Conservation (phyloP, 2,797 vertebrate species). For the Oryzias dopingdopingensis region DNA sequence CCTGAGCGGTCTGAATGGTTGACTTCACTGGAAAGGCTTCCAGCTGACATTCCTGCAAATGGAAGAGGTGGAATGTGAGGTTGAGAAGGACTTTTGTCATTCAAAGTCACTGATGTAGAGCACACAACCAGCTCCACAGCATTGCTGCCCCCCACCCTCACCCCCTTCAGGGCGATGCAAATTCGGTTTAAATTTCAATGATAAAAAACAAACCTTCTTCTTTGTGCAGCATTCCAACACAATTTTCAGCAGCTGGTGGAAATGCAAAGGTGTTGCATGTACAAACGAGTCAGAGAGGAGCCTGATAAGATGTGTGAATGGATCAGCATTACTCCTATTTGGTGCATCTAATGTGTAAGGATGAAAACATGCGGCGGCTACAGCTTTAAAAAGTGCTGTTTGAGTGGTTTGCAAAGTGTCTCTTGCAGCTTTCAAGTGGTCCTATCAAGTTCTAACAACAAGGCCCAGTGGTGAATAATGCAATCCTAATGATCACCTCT, state of each 20-base stretch:
- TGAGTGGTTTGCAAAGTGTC: background rate
- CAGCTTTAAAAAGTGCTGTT: background rate
- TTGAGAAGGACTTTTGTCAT: slow-evolving; percentile 63
- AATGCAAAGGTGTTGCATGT: slow-evolving; percentile 51
- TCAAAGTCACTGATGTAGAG: slow-evolving; percentile 35
- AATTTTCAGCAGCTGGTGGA: slow-evolving; percentile 55
- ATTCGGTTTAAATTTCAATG: slow-evolving; percentile 79
- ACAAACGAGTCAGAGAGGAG: slow-evolving; percentile 48
- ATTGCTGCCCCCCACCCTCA: slow-evolving; percentile 10
- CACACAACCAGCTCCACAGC: slow-evolving; percentile 20
- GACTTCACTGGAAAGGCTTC: slow-evolving; percentile 38
- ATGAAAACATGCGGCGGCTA: background rate
- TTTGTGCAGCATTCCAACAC: slow-evolving; percentile 54
- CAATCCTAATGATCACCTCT: slow-evolving; percentile 21
- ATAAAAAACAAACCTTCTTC: slow-evolving; percentile 63
- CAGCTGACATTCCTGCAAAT: slow-evolving; percentile 46
- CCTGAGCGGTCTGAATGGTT: slow-evolving; percentile 11
- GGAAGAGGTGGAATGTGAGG: slow-evolving; percentile 23
- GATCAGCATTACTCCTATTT: background rate
- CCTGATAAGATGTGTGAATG: slow-evolving; percentile 18
- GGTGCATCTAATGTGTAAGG: background rate
- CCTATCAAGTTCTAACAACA: background rate
- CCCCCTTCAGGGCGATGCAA: slow-evolving; percentile 71
- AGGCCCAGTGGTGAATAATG: slow-evolving; percentile 11
- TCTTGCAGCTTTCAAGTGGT: background rate